Conservation (phyloP, 1,140 invertebrate genomes). For the Caenorhabditis inopinata region DNA sequence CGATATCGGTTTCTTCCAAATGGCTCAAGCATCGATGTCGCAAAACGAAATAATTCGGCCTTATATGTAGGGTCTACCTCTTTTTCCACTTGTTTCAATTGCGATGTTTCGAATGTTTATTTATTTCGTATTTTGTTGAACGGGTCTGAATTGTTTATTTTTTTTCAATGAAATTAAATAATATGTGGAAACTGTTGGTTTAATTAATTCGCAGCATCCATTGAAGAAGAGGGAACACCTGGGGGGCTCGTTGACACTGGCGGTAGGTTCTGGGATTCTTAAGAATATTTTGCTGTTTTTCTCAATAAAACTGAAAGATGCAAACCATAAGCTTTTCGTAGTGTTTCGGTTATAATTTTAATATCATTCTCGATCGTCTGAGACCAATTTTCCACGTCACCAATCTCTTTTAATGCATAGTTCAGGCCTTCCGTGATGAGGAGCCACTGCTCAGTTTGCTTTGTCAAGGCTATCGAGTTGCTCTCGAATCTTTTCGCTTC, state of each 20-base stretch:
- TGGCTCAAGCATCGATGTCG: no score
- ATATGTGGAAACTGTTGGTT: no score
- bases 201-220: no score
- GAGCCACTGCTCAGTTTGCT: constrained; percentile 93
- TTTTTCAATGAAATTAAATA: background rate
- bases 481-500: constrained; percentile 94
- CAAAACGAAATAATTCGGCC: no score
- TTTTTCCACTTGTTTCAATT: background rate
- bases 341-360: constrained; percentile 83
- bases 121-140: background rate
- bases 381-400: constrained; percentile 98
- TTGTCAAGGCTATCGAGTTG: constrained; percentile 88
- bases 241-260: background rate
- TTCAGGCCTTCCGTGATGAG: constrained; percentile 91
- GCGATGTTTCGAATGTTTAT: background rate
- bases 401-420: constrained; percentile 91
- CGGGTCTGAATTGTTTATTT: background rate
- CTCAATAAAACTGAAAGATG: background rate
- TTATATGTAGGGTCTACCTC: background rate
- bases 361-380: constrained; percentile 94
- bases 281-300: constrained; percentile 1
- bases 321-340: constrained; percentile 82
- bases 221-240: no score
- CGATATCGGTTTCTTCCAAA: no score
- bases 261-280: background rate